These are phyloP conservation scores for Himantopus leucocephalus DNA, from an alignment of 2,113 vertebrate genomes.

Conservation along the genomic window DNA sequence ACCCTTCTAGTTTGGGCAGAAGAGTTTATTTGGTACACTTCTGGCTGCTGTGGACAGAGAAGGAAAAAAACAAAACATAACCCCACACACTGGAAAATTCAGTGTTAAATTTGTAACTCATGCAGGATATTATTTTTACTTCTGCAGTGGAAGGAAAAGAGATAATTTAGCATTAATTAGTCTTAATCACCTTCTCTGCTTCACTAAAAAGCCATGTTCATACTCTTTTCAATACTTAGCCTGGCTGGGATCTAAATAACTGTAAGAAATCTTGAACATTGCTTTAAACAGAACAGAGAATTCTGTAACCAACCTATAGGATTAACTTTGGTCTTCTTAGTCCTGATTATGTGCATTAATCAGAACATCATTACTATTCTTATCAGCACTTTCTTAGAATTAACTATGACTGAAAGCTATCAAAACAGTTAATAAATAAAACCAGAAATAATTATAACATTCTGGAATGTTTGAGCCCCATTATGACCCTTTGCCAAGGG, in stretches of 20 bases:
- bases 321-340: neutral
- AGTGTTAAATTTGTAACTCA: neutral
- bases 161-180: neutral
- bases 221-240: neutral
- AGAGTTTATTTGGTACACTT: neutral
- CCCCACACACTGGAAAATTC: neutral
- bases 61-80: neutral
- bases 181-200: neutral
- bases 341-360: neutral
- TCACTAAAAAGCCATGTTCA: neutral
- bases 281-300: neutral
- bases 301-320: neutral
- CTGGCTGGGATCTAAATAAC: neutral
- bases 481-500: neutral
- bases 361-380: neutral
- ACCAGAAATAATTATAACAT: neutral
- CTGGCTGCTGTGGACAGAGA: neutral
- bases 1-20: neutral
- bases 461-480: neutral
- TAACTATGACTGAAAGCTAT: neutral
- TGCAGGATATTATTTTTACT: neutral
- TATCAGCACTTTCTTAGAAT: neutral
- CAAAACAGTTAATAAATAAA: constrained; percentile 2
- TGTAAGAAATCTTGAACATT: neutral
- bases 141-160: neutral